Evolutionary conservation across 1,140 invertebrate genomes (phyloP), one percentile per base, ranked within the genome.

Genomic region (Lanistes nyassanus): DNA sequence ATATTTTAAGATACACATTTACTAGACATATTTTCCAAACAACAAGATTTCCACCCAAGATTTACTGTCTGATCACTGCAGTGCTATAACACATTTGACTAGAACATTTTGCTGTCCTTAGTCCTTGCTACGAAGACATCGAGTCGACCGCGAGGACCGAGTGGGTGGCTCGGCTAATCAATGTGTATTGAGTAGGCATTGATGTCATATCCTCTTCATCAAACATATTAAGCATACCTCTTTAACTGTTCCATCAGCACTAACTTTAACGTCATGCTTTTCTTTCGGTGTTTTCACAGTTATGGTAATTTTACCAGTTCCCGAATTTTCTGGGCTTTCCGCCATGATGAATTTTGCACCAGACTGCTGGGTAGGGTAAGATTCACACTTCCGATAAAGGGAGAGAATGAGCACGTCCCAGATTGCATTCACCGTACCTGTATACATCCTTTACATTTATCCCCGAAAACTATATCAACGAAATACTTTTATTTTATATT

Each of bases 271-370:
- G 81, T 92, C 93, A 90, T 98, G 95, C 89, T 95, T 96, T 90
- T 98, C 96, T 92, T 98, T 98, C 51, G 96, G 94, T 78, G 97
- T 98, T 94, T 98, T 98, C 74, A 98, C 94, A 84, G 94, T 95
- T 87, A 99, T 92, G 83, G 92, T 96, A 88, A 98, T 94, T 79
- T 82, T 85, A 58, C 79, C 79, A n/a, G 77, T 71, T 82, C 82
- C 81, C 69, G 78, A 80, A 79, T 70, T 81, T 79, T 85, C 84
- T 34, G 65, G 65, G 74, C 75, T 81, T 70, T 89, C 88, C 81
- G 88, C 87, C 87, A 88, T 88, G 76, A 67, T 77, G 72, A 64
- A 29, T 34, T 34, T 29, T 31, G 23, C 13, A 5, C 9, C 16
- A 29, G 70, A 58, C 42, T 58, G 34, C 34, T 72, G 68, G 68